These are phyloP conservation scores for Scartelaos histophorus DNA, from an alignment of 2,113 vertebrate genomes.

Conservation along the genomic window DNA sequence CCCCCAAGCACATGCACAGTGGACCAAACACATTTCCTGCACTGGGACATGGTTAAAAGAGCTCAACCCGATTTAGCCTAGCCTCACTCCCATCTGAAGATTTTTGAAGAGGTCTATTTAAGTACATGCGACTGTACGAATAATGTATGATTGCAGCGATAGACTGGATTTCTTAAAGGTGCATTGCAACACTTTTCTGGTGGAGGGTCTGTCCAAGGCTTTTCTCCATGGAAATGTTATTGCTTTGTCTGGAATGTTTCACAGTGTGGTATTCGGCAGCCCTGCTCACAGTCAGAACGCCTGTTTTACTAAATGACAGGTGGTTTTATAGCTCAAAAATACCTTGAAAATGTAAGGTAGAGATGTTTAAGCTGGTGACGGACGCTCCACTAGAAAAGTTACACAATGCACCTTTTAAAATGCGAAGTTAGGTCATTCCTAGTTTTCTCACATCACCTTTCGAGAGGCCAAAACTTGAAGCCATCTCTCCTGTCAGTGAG, in stretches of 20 bases:
- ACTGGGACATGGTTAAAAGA: conserved; percentile 17
- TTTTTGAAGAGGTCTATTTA: conserved; percentile 24
- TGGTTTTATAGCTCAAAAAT: no score
- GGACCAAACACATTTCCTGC: conserved; percentile 32
- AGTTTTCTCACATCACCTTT: conserved; percentile 31
- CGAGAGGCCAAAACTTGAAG: conserved; percentile 32
- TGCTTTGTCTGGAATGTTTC: no score
- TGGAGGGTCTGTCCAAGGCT: no score
- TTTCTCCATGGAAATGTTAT: no score
- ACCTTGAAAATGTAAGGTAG: no score
- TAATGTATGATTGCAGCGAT: conserved; percentile 26
- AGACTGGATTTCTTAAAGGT: conserved; percentile 10
- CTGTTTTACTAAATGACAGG: no score
- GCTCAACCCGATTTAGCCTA: conserved; percentile 14
- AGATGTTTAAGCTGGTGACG: no score
- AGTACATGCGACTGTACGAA: conserved; percentile 27
- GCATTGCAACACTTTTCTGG: no score
- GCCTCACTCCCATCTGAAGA: conserved; percentile 15
- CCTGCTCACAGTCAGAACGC: no score
- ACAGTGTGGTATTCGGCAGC: no score
- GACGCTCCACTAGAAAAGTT: no score
- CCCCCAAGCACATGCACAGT: conserved; percentile 50
- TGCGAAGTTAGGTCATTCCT: conserved; percentile 34
- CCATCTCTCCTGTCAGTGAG: conserved; percentile 38
- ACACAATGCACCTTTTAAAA: neutral